Base-by-base conservation (phyloP, 1,140 invertebrate species). In the Caenorhabditis tropicalis region DNA sequence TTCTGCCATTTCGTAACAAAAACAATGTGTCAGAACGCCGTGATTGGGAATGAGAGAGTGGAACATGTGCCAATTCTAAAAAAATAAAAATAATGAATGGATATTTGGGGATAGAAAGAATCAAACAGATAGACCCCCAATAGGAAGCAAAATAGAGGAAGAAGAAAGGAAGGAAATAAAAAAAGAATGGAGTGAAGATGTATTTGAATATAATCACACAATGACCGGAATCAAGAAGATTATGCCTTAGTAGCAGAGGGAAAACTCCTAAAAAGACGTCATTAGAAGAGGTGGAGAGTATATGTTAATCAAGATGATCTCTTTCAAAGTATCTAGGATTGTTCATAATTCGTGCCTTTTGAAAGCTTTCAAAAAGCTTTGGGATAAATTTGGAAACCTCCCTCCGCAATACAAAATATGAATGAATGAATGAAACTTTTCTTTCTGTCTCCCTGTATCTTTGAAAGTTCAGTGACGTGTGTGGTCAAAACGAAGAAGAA, bases 381-480 rank as follows among this genome's bases (percentile, higher is more conserved):
- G 33, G 24, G 33, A 19, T 74, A 74, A 43, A 43, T 24, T 43
- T 74, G 36, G 65, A 74, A 43, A n/a, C 65, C 65, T 24, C 65
- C 65, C 33, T 74, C 65, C 65, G 65, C 65, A 74, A 65, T 65
- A 36, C 31, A 36, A 16, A 36, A 65, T 36, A 36, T 36, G 58
- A 65, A 65, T 24, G n/a, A 43, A 3, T 19, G 15, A 16, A 4
- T 15, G 36, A 36, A 19, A 15, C 10, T 16, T 15, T 46, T 19
- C 43, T 43, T n/a, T 5, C 9, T 27, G 33, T 31, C 29, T 27
- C 58, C 36, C 29, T 74, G 65, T 74, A 74, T 33, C 65, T 74
- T 74, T 74, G 65, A 74, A 74, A 74, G 65, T 46, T 74, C 65
- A 74, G 36, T 74, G 65, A 74, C 65, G 65, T 74, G 36, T 74